phyloP scores from a whole-genome alignment of 2,113 vertebrate species.

The Trematocara marginatum region DNA sequence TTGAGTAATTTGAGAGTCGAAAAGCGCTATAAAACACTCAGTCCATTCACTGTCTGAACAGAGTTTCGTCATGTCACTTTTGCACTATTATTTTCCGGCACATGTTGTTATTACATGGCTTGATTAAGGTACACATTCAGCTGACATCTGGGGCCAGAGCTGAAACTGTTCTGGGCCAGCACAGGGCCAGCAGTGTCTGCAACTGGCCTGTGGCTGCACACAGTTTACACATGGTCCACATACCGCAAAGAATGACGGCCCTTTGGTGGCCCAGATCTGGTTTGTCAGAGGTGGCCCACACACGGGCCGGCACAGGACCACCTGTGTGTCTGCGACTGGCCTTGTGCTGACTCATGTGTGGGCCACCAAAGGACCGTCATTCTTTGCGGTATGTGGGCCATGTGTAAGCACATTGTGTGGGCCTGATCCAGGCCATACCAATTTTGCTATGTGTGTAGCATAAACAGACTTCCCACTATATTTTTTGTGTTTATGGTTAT shows the following conservation, averaged over 20 bases:
- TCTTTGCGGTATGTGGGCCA: neutral
- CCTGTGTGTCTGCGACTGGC: neutral
- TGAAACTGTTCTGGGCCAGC: neutral
- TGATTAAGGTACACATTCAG: neutral
- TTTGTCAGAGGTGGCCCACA: neutral
- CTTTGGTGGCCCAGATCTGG: neutral
- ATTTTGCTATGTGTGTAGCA: neutral
- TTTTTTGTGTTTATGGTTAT: neutral
- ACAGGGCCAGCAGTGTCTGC: too few species aligned
- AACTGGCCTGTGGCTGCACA: too few species aligned
- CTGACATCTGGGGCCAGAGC: neutral
- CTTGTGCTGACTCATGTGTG: neutral
- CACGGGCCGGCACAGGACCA: neutral
- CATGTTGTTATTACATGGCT: neutral
- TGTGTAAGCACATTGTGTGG: neutral
- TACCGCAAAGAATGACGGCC: neutral
- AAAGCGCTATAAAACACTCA: too few species aligned
- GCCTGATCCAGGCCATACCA: neutral
- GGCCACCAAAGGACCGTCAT: neutral
- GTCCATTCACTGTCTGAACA: too few species aligned
- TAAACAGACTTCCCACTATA: neutral
- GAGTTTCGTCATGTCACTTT: neutral
- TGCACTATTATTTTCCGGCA: neutral
- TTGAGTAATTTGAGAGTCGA: too few species aligned
- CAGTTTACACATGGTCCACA: too few species aligned